Evolutionary conservation across 1,140 invertebrate species (phyloP), one percentile per base, ranked within the genome.

Genomic region (Heterodera carotae): DNA sequence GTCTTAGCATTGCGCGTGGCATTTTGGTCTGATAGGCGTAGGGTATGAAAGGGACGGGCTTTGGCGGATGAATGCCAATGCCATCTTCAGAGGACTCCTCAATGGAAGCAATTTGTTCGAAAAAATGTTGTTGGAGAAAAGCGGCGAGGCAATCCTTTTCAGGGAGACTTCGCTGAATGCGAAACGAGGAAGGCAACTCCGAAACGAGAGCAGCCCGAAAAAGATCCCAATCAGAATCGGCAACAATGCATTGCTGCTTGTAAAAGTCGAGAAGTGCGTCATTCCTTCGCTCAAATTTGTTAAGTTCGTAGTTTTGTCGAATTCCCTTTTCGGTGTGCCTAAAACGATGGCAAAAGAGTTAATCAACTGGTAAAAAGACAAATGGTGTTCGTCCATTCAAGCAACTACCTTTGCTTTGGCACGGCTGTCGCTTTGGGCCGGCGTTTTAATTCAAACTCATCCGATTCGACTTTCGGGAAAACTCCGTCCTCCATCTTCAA

Each of bases 21-120:
- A 83, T 83, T n/a, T 71, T 72, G 7, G 71, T 84, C 62, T 84
- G 83, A 59, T 83, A 83, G 56, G 83, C 83, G 68, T 83, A 84
- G 1, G 81, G 80, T 29, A 83, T 69, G 66, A 84, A 84, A 12
- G 27, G 18, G 27, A 83, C 59, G 25, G 29, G 15, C 53, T 83
- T 72, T 33, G 82, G 82, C 12, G 81, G 39, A 53, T 69, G 62
- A 34, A 76, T 69, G 76, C 69, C 76, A 53, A 56, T 64, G 74
- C 27, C 31, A 6, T 64, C 69, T 22, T 66, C 29, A 31, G 39
- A 22, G 27, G 53, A 22, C 39, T 7, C 33, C 48, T n/a, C 75
- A 56, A 84, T 81, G 25, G 78, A 68, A 25, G 68, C 29, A 18
- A 80, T 66, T 29, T 79, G 36, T 33, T 64, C 59, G 68, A 84